A percentile compares a stretch with the other conserved stretches of the same genome.
These are phyloP conservation scores for Torymus auratus DNA, from an alignment of 2,888 invertebrate species.

Conservation along the genomic window DNA sequence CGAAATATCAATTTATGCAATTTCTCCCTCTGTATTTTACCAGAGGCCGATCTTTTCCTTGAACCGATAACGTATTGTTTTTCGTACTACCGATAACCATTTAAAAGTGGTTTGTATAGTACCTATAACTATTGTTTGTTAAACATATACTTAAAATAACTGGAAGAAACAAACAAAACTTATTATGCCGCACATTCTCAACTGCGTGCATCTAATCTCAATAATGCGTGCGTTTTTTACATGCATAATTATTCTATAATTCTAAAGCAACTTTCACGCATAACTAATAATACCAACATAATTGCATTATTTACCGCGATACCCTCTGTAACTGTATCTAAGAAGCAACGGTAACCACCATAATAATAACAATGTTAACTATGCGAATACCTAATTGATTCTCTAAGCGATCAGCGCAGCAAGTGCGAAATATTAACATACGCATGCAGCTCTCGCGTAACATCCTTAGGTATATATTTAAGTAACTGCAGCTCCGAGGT, in stretches of 20 bases:
- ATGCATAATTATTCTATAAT: too few relatives aligned
- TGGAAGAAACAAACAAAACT: too few relatives aligned
- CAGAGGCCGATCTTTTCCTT: not conserved
- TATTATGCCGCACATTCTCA: too few relatives aligned
- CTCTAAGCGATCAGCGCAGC: not conserved
- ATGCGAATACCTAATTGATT: constrained; percentile 14
- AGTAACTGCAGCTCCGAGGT: not conserved
- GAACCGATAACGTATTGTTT: too few relatives aligned
- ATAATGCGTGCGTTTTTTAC: too few relatives aligned
- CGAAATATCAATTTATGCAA: constrained; percentile 3
- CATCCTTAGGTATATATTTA: not conserved
- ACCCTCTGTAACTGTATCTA: not conserved
- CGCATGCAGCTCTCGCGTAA: constrained; percentile 1
- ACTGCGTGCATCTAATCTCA: too few relatives aligned
- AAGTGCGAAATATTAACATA: constrained; percentile 5
- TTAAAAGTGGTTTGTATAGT: too few relatives aligned
- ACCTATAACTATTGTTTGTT: too few relatives aligned
- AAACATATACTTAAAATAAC: too few relatives aligned
- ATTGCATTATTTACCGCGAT: not conserved
- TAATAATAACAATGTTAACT: not conserved
- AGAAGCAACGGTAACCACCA: not conserved
- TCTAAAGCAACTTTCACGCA: too few relatives aligned
- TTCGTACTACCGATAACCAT: too few relatives aligned
- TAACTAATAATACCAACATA: not conserved
- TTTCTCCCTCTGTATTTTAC: not conserved